Percentiles rank a stretch among this genome's conserved stretches.
phyloP scores from a whole-genome alignment of 2,113 vertebrate genomes.

The Odocoileus virginianus region DNA sequence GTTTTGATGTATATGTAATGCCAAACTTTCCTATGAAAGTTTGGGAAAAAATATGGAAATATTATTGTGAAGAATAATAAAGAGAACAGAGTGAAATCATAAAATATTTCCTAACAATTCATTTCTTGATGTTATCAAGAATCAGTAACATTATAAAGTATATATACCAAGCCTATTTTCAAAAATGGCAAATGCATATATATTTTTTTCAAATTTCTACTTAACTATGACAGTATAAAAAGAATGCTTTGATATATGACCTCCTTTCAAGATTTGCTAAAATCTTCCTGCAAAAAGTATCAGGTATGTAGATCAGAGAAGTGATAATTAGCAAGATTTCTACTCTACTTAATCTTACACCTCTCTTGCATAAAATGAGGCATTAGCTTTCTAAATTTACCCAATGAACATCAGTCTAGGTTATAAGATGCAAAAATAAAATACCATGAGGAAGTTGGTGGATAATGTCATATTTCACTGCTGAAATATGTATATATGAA shows the following conservation, averaged over 20 bases:
- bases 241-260: slow-evolving; percentile 33
- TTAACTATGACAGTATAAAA: slow-evolving; percentile 17
- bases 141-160: background rate
- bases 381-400: slow-evolving; percentile 66
- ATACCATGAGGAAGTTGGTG: background rate
- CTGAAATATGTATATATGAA: background rate
- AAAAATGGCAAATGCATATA: background rate
- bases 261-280: slow-evolving; percentile 57
- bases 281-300: slow-evolving; percentile 48
- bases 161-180: background rate
- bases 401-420: slow-evolving; percentile 23
- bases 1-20: background rate
- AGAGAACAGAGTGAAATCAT: background rate
- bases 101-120: background rate
- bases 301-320: slow-evolving; percentile 61
- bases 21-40: background rate
- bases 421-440: slow-evolving; percentile 42
- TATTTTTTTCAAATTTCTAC: background rate
- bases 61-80: background rate
- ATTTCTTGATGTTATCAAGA: background rate
- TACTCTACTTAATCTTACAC: slow-evolving; percentile 63
- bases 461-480: slow-evolving; percentile 1
- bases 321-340: slow-evolving; percentile 68
- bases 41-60: background rate
- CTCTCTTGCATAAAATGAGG: slow-evolving; percentile 52